phyloP scores from a whole-genome alignment of 2,888 invertebrate species.

The Celastrina argiolus region DNA sequence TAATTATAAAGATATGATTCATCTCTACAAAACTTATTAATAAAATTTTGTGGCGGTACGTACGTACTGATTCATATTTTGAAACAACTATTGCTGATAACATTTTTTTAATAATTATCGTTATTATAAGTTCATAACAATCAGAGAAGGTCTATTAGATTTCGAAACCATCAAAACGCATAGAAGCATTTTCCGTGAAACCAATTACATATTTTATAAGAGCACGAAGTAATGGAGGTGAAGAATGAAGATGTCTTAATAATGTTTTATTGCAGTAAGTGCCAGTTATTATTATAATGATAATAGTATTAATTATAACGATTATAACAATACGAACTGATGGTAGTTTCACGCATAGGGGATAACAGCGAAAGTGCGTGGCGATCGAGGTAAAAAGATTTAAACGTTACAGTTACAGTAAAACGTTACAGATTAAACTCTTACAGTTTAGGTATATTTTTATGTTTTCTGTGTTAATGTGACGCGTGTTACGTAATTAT shows the following conservation, averaged over 20 bases:
- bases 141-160: background rate
- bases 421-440: too few relatives aligned
- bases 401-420: too few relatives aligned
- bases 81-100: background rate
- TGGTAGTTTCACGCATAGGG: conserved; percentile 17
- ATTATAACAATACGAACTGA: background rate
- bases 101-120: background rate
- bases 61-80: too few relatives aligned
- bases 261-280: conserved; percentile 4
- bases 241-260: background rate
- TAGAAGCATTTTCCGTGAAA: background rate
- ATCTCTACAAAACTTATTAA: too few relatives aligned
- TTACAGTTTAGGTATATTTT: too few relatives aligned
- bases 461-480: too few relatives aligned
- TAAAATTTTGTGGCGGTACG: too few relatives aligned
- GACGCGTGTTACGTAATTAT: too few relatives aligned
- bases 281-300: conserved; percentile 14
- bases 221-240: background rate
- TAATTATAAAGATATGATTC: too few relatives aligned
- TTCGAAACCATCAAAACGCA: background rate
- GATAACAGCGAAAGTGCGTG: conserved; percentile 14
- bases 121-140: background rate
- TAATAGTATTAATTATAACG: conserved; percentile 1
- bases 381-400: background rate
- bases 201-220: background rate